Conservation (phyloP, 1,140 invertebrate species). For the Musca domestica region DNA sequence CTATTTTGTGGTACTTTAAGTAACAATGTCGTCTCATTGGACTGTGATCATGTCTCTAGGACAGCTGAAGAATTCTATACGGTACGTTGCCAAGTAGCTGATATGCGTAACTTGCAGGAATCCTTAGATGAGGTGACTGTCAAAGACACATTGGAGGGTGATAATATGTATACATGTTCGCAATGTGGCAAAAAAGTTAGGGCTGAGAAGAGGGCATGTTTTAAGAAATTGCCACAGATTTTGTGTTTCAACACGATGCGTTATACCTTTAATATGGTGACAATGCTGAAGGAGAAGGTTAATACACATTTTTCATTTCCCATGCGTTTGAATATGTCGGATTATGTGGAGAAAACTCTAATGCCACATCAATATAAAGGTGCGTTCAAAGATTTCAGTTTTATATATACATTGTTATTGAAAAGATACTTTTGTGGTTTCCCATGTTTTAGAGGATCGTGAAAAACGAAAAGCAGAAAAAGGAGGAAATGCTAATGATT, state of each 20-base stretch:
- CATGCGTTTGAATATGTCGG: conserved; percentile 86
- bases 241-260: conserved; percentile 96
- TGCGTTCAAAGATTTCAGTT: conserved; percentile 19
- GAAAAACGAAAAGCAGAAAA: conserved; percentile 29
- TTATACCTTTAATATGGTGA: conserved; percentile 97
- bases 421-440: background rate
- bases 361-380: conserved; percentile 83
- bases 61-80: conserved; percentile 96
- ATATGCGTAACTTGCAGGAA: conserved; percentile 94
- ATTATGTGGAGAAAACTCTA: conserved; percentile 90
- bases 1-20: conserved; percentile 90
- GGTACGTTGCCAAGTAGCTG: conserved; percentile 90
- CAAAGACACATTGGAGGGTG: conserved; percentile 92
- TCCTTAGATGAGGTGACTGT: conserved; percentile 94
- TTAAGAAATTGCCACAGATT: conserved; percentile 89
- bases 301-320: conserved; percentile 98
- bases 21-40: conserved; percentile 92
- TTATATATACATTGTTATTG: background rate
- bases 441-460: conserved; percentile 24
- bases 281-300: conserved; percentile 95
- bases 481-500: conserved; percentile 39
- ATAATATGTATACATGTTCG: conserved; percentile 97
- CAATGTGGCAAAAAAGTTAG: conserved; percentile 92
- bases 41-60: conserved; percentile 90
- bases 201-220: conserved; percentile 92